Evolutionary conservation across 2,797 vertebrate genomes (phyloP).

Genomic region (Galago senegalensis): DNA sequence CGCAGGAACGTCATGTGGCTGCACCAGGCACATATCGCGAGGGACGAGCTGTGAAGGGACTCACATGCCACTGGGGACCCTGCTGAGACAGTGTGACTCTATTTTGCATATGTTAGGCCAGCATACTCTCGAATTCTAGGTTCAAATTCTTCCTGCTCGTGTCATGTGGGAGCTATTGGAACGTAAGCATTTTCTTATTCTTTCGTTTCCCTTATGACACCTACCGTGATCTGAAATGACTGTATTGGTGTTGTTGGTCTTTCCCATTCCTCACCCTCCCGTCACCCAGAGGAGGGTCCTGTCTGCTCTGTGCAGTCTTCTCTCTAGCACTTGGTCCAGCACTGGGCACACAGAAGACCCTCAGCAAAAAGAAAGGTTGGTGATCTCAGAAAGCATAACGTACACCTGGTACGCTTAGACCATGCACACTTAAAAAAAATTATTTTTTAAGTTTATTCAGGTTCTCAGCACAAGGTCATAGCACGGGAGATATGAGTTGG

Average conservation of each 20-base stretch:
- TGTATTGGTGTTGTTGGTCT: neutral
- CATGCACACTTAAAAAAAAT: neutral
- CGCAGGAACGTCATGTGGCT: neutral
- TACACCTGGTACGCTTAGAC: neutral
- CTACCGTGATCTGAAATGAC: neutral
- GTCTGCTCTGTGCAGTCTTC: neutral
- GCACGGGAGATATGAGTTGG: neutral
- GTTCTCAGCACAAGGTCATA: neutral
- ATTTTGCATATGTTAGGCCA: neutral
- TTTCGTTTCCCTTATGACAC: neutral
- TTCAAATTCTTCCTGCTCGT: neutral
- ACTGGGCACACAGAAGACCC: neutral
- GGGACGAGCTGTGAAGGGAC: neutral
- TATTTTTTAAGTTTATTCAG: neutral
- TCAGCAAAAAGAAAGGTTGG: neutral
- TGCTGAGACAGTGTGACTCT: neutral
- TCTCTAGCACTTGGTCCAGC: neutral
- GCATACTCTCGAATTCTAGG: neutral
- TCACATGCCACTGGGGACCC: neutral
- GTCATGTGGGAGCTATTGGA: neutral
- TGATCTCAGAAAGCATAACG: neutral
- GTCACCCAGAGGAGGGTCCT: neutral
- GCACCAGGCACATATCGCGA: rapidly evolving
- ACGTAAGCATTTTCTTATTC: neutral
- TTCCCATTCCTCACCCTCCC: neutral